Evolutionary conservation across 2,888 invertebrate species (phyloP).

Genomic region (Cheilosia impressa): DNA sequence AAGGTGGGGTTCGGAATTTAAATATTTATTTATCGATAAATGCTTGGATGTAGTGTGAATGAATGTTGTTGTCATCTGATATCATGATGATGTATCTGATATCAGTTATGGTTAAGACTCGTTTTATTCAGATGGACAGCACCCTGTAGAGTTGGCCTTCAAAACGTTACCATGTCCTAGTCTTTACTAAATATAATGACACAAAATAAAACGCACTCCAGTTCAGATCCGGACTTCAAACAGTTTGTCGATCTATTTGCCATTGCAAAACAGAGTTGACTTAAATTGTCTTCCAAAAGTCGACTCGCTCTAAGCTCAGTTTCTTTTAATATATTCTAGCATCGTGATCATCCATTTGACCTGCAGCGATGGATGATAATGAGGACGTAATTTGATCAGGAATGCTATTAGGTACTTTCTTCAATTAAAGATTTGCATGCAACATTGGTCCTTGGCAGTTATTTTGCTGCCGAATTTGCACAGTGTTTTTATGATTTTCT

Average conservation of each 20-base stretch:
- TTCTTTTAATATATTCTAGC: conserved; percentile 35
- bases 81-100: too few relatives aligned
- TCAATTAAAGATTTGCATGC: conserved; percentile 8
- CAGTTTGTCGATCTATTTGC: too few relatives aligned
- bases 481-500: too few relatives aligned
- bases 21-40: not conserved
- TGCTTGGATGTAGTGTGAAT: not conserved
- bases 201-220: too few relatives aligned
- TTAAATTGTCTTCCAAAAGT: not conserved
- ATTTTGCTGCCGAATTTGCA: too few relatives aligned
- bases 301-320: not conserved
- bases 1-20: not conserved
- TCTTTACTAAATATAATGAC: too few relatives aligned
- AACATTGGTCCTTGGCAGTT: not conserved
- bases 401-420: conserved; percentile 18
- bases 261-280: not conserved
- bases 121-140: too few relatives aligned
- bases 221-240: too few relatives aligned
- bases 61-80: too few relatives aligned
- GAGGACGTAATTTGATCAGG: conserved; percentile 19
- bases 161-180: too few relatives aligned
- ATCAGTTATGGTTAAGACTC: too few relatives aligned
- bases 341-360: conserved; percentile 25
- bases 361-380: conserved; percentile 32
- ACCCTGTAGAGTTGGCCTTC: too few relatives aligned